These are phyloP conservation scores for Porites divaricata DNA, from an alignment of 92 coral and sea anemone species.

Conservation along the genomic window DNA sequence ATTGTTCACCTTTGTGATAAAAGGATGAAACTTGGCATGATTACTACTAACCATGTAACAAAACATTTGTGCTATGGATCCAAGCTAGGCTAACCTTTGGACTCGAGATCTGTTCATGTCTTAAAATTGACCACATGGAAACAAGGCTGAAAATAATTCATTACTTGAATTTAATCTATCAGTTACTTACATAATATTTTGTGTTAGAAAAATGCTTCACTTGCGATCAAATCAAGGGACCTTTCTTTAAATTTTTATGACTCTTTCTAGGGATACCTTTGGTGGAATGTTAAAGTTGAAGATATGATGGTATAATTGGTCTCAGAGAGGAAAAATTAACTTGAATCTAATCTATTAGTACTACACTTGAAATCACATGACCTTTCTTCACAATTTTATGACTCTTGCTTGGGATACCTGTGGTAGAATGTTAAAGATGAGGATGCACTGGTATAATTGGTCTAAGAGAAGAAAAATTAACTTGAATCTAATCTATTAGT, in stretches of 20 bases:
- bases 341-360: background rate
- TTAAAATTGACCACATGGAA: constrained; percentile 46
- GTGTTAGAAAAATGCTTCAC: background rate
- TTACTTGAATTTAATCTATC: background rate
- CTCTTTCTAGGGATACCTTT: too few species aligned
- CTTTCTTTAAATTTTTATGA: too few species aligned
- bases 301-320: too few species aligned
- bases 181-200: background rate
- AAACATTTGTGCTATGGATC: constrained; percentile 66
- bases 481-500: too few species aligned
- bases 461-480: too few species aligned
- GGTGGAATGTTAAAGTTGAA: too few species aligned
- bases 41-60: constrained; percentile 52
- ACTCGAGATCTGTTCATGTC: constrained; percentile 66
- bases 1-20: too few species aligned
- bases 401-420: constrained; percentile 10
- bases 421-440: constrained; percentile 18
- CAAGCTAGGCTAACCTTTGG: constrained; percentile 46
- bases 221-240: too few species aligned
- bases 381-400: background rate
- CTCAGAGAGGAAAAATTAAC: too few species aligned
- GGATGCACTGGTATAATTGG: too few species aligned
- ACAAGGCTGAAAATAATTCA: constrained; percentile 44
- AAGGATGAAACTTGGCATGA: constrained; percentile 66
- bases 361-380: constrained; percentile 6